These are phyloP conservation scores for Aurelia coerulea DNA, from an alignment of 30 jellyfish, hydroid and myxozoan species.

Conservation along the genomic window DNA sequence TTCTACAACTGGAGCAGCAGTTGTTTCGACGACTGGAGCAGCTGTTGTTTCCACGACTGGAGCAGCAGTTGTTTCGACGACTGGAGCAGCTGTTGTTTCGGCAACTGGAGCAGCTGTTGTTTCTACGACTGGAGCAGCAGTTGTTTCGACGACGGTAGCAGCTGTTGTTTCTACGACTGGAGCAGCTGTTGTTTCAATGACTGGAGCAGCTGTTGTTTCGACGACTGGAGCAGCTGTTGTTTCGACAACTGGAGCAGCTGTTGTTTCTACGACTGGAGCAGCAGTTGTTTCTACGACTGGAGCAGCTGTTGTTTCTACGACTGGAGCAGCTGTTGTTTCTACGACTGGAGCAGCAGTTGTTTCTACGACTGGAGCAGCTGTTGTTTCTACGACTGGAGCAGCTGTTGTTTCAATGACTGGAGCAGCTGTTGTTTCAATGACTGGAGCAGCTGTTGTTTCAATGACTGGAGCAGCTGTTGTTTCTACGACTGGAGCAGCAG, in stretches of 20 bases:
- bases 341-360: slow-evolving; percentile 40
- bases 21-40: slow-evolving; percentile 40
- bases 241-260: slow-evolving; percentile 54
- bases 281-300: slow-evolving; percentile 51
- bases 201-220: slow-evolving; percentile 31
- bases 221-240: slow-evolving; percentile 48
- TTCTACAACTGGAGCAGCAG: slow-evolving; percentile 44
- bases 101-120: slow-evolving; percentile 46
- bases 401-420: slow-evolving; percentile 35
- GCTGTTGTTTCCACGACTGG: slow-evolving; percentile 42
- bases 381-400: slow-evolving; percentile 39
- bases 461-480: slow-evolving; percentile 11
- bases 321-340: slow-evolving; percentile 42
- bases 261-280: slow-evolving; percentile 43
- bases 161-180: slow-evolving; percentile 43
- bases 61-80: slow-evolving; percentile 31
- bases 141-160: slow-evolving; percentile 39
- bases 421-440: background rate
- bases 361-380: slow-evolving; percentile 34
- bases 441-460: slow-evolving; percentile 32
- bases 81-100: slow-evolving; percentile 50
- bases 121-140: slow-evolving; percentile 53
- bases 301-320: slow-evolving; percentile 32
- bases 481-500: slow-evolving; percentile 41
- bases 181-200: slow-evolving; percentile 23